Percentiles rank a stretch among this genome's conserved stretches.
Conservation (phyloP, 2,888 invertebrate species). For the Bugulina stolonifera region DNA sequence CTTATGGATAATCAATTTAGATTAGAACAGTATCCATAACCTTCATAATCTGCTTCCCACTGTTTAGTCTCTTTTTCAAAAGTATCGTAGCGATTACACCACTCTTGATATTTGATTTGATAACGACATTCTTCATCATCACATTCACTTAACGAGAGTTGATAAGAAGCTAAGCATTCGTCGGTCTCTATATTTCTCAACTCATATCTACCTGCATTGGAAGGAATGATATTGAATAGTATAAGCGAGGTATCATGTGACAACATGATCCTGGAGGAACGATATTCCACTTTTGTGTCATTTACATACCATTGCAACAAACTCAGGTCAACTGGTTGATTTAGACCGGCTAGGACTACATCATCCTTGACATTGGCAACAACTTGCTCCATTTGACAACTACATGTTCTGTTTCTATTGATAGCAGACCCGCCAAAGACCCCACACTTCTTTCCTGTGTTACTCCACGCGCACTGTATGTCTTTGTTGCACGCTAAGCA, state of each 20-base stretch:
- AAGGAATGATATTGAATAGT: slow-evolving; percentile 3
- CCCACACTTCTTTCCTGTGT: not conserved
- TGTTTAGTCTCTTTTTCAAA: not conserved
- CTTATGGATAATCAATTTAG: not conserved
- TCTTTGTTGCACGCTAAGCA: slow-evolving; percentile 16
- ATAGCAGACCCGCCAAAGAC: not conserved
- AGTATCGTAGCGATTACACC: slow-evolving; percentile 12
- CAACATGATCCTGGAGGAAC: not conserved
- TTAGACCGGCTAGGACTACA: slow-evolving; percentile 20
- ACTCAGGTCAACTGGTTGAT: not conserved
- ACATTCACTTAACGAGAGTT: not conserved
- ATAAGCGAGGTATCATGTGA: slow-evolving; percentile 22
- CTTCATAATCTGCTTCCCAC: not conserved
- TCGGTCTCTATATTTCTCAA: not conserved
- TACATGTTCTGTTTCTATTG: not conserved
- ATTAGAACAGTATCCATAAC: slow-evolving; percentile 13
- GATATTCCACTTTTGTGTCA: not conserved
- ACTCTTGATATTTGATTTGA: slow-evolving; percentile 17
- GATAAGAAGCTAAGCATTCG: slow-evolving; percentile 9
- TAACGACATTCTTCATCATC: slow-evolving; percentile 22
- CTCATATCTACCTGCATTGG: slow-evolving; percentile 2
- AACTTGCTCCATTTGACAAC: not conserved
- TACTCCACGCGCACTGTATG: slow-evolving; percentile 5
- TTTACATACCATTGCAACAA: not conserved
- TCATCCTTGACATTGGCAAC: slow-evolving; percentile 8